Percentiles rank a stretch among this genome's conserved stretches.
Evolutionary conservation across 2,797 vertebrate genomes (phyloP).

Genomic region (Orestias chungarensis): DNA sequence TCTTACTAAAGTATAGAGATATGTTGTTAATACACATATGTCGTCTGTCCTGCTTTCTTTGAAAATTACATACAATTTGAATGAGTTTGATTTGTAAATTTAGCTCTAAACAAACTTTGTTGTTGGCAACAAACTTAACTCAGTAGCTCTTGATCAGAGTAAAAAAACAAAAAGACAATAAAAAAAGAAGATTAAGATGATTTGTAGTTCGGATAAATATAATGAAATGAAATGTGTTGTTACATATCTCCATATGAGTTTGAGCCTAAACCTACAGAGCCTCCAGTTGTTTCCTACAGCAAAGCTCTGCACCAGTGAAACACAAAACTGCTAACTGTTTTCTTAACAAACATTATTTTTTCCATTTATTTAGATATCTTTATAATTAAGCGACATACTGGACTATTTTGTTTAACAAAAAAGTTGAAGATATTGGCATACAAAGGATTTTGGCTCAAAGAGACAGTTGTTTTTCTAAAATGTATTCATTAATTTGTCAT

Average conservation of each 20-base stretch:
- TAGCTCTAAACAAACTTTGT: neutral
- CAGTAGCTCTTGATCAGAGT: neutral
- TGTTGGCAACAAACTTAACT: neutral
- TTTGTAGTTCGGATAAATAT: slow-evolving; percentile 3
- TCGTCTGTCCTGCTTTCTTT: neutral
- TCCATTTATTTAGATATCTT: neutral
- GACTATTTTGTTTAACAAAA: too few species aligned
- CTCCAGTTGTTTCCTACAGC: slow-evolving; percentile 36
- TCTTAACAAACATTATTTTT: neutral
- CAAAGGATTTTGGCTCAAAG: neutral
- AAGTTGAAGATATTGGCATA: neutral
- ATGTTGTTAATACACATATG: neutral
- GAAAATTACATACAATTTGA: neutral
- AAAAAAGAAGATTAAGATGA: neutral
- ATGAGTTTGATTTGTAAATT: neutral
- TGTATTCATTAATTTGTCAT: neutral
- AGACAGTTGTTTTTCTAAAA: neutral
- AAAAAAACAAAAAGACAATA: neutral
- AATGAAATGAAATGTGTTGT: neutral
- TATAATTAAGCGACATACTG: neutral
- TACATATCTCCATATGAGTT: slow-evolving; percentile 9
- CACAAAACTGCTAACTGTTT: slow-evolving; percentile 16
- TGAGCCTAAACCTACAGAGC: slow-evolving; percentile 12
- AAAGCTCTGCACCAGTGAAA: slow-evolving; percentile 15
- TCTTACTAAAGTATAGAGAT: neutral